These are phyloP conservation scores for Phenacoccus solenopsis DNA, from an alignment of 1,140 invertebrate genomes.

Conservation along the genomic window DNA sequence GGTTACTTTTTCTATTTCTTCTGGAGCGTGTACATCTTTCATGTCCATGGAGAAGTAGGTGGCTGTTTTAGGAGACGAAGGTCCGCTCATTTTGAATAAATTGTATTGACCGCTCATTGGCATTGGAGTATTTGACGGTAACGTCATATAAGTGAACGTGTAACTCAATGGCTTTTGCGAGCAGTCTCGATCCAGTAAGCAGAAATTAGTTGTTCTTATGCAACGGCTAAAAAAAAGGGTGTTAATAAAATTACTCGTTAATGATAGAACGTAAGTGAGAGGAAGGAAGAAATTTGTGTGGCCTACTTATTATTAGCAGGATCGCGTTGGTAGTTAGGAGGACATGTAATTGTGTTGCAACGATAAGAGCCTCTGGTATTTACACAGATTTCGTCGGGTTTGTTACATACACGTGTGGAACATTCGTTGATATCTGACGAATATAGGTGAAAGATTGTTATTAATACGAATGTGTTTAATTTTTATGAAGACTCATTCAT, in stretches of 20 bases:
- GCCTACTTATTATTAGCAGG: neutral
- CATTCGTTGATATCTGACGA: conserved; percentile 10
- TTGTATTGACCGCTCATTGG: conserved; percentile 51
- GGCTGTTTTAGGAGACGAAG: conserved; percentile 48
- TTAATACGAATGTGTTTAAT: too few relatives aligned
- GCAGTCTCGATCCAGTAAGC: conserved; percentile 49
- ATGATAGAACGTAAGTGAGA: neutral
- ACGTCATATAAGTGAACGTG: conserved; percentile 83
- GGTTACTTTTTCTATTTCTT: conserved; percentile 44
- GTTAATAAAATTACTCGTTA: neutral
- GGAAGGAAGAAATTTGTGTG: neutral
- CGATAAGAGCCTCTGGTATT: neutral
- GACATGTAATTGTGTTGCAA: neutral
- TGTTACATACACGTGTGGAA: neutral
- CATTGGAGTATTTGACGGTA: conserved; percentile 69
- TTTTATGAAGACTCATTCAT: too few relatives aligned
- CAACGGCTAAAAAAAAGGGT: conserved; percentile 61
- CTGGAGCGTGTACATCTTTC: conserved; percentile 44
- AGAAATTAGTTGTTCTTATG: conserved; percentile 50
- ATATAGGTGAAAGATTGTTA: too few relatives aligned
- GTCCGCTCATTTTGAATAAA: conserved; percentile 77
- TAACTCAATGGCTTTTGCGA: conserved; percentile 62
- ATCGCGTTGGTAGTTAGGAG: neutral
- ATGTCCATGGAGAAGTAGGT: conserved; percentile 64
- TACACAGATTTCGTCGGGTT: neutral